Evolutionary conservation across 2,888 invertebrate genomes (phyloP), one percentile per base, ranked within the genome.

Genomic region (Drosophila robusta): DNA sequence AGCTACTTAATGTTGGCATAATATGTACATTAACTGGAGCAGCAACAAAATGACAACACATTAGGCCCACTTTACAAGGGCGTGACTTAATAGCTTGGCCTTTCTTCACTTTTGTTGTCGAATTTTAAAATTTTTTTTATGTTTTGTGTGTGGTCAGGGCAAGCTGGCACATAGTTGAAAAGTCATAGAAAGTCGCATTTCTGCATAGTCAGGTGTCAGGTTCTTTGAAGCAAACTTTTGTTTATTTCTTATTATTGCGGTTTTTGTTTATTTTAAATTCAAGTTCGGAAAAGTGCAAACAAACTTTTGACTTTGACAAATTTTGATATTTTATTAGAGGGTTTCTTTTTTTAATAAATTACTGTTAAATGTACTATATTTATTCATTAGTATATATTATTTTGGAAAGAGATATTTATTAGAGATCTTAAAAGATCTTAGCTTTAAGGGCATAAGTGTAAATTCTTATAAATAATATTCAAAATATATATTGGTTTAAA

Each of bases 51-150:
- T 78, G 78, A 75, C 80, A 75, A 61, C 70, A 62, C 75, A 83
- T 80, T 79, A 74, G 72, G 68, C 74, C 56, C 63, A 61, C 45
- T 70, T 71, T 39, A 72, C 79, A 85, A 79, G 85, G 85, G 82
- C 85, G 74, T 70, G 66, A 73, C 67, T 82, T 82, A 76, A 82
- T 76, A 65, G 60, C 32, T 26, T 54, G 36, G 8, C 44, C 58
- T 68, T 42, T 38, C 46, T 34, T 36, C 49, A 7, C 16, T 38
- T 38, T 32, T 44, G 18, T 51, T 46, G 29, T 29, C 3, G 3
- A 29, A 29, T 29, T 26, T 45, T 63, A 6, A 16, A 5, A 26
- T 18, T 51, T 54, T 49, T 22, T 34, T 29, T 24, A 16, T 36
- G 14, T 42, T 18, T 32, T n/a, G 8, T 12, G 1, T 51, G 9